phyloP scores from a whole-genome alignment of 2,113 vertebrate genomes.

The Colistium nudipinnis region DNA sequence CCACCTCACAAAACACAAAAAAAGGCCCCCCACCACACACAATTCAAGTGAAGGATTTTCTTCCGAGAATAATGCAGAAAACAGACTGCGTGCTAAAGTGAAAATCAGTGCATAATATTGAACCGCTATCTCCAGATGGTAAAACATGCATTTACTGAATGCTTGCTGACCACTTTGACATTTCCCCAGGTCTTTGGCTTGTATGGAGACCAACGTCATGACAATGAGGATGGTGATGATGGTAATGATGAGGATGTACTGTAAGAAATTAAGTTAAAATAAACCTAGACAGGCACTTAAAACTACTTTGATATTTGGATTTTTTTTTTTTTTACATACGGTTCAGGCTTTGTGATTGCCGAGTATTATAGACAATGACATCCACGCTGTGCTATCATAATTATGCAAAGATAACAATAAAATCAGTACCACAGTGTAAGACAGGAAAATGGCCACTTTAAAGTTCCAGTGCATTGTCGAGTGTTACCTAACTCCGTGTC shows the following conservation, averaged over 20 bases:
- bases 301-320: slow-evolving; percentile 54
- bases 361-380: slow-evolving; percentile 37
- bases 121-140: slow-evolving; percentile 49
- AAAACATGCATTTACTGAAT: slow-evolving; percentile 58
- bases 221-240: neutral
- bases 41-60: slow-evolving; percentile 7
- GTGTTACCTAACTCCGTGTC: slow-evolving; percentile 13
- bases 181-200: slow-evolving; percentile 70
- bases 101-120: slow-evolving; percentile 66
- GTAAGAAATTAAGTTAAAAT: slow-evolving; percentile 26
- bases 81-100: slow-evolving; percentile 25
- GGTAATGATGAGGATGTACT: neutral
- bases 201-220: slow-evolving; percentile 31
- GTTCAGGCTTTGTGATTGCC: slow-evolving; percentile 36
- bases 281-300: slow-evolving; percentile 71
- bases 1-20: no score
- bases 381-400: slow-evolving; percentile 32
- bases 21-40: no score
- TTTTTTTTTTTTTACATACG: slow-evolving; percentile 45
- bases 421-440: slow-evolving; percentile 9
- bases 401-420: slow-evolving; percentile 8
- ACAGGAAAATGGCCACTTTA: slow-evolving; percentile 37
- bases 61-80: slow-evolving; percentile 25
- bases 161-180: slow-evolving; percentile 60
- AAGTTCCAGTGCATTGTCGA: slow-evolving; percentile 10